These are phyloP conservation scores for Chionoecetes opilio DNA, from an alignment of 1,140 invertebrate species.

Conservation along the genomic window DNA sequence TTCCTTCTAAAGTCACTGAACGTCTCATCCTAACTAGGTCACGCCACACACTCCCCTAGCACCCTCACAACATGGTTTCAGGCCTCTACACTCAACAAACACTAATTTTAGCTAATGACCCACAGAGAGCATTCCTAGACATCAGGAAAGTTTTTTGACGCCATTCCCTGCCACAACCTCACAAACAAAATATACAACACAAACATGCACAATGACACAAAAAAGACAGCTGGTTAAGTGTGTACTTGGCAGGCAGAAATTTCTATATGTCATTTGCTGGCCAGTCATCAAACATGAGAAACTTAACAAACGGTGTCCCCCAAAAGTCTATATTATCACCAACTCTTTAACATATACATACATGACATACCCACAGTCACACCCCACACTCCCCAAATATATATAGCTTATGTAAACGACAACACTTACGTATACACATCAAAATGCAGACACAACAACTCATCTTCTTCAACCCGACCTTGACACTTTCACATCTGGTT, in stretches of 20 bases:
- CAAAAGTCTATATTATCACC: neutral
- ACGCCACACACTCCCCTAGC: no score
- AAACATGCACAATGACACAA: conserved; percentile 52
- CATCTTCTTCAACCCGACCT: conserved; percentile 15
- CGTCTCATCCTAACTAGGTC: no score
- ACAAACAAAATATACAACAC: conserved; percentile 46
- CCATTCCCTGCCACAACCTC: conserved; percentile 47
- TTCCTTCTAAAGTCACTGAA: no score
- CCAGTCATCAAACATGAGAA: conserved; percentile 49
- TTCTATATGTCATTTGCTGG: neutral
- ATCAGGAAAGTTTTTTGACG: conserved; percentile 34
- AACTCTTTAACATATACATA: conserved; percentile 19
- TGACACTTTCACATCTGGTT: neutral
- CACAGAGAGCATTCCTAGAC: conserved; percentile 42
- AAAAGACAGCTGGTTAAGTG: conserved; percentile 11
- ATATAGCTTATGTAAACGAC: neutral
- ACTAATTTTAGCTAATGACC: neutral
- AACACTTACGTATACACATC: conserved; percentile 36
- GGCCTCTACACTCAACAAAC: no score
- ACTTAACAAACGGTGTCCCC: no score
- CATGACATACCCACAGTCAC: conserved; percentile 34
- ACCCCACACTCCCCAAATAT: no score
- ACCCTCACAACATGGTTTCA: no score
- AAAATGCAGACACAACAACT: neutral
- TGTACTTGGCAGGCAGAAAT: neutral